Percentiles rank a stretch among this genome's conserved stretches.
Conservation (phyloP, 2,797 vertebrate species). For the Gallirallus australis region DNA sequence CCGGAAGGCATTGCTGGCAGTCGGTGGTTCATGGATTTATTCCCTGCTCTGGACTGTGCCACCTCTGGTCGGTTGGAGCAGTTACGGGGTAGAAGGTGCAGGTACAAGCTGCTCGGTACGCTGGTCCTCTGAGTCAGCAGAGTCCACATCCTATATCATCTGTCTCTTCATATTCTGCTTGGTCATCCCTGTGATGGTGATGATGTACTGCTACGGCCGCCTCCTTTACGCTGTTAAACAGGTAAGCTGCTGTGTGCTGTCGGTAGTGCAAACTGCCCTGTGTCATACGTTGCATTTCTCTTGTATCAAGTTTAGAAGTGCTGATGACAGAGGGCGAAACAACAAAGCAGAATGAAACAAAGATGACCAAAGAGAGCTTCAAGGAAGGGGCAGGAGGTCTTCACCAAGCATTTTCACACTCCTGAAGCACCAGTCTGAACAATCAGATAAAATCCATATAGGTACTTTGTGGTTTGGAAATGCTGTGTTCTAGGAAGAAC, state of each 20-base stretch:
- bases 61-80: slow-evolving; percentile 91
- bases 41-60: slow-evolving; percentile 90
- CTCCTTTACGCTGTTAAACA: slow-evolving; percentile 88
- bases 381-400: not conserved
- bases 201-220: slow-evolving; percentile 89
- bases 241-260: slow-evolving; percentile 70
- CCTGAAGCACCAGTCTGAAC: not conserved
- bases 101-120: slow-evolving; percentile 90
- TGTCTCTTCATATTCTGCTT: slow-evolving; percentile 92
- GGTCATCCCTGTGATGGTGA: slow-evolving; percentile 84
- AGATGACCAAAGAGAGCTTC: not conserved
- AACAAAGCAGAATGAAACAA: not conserved
- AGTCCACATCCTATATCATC: slow-evolving; percentile 89
- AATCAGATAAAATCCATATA: not conserved
- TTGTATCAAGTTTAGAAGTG: not conserved
- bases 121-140: slow-evolving; percentile 82
- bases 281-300: not conserved
- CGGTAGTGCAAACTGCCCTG: accelerated
- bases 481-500: not conserved
- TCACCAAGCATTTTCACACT: not conserved
- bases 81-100: slow-evolving; percentile 87
- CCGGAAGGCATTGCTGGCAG: slow-evolving; percentile 84
- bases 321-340: not conserved
- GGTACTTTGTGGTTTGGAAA: not conserved
- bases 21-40: slow-evolving; percentile 87